Evolutionary conservation across 1,140 invertebrate genomes (phyloP), one percentile per base, ranked within the genome.

Genomic region (Lasaia peninsularis): DNA sequence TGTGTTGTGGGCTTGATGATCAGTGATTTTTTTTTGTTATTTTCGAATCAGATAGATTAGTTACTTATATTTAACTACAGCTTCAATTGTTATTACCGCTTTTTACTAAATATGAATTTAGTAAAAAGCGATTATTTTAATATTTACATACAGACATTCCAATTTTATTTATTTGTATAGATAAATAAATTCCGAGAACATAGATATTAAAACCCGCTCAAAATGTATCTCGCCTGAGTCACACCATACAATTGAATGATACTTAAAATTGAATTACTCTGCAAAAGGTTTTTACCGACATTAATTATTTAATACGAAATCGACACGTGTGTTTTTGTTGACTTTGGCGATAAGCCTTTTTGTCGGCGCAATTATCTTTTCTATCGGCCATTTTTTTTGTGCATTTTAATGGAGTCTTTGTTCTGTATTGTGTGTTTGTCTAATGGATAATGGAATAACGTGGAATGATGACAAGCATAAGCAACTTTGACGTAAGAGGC

Each of bases 251-350:
- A 14, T 4, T 16, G 11, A 59, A 53, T 50, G 31, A 35, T 32
- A 34, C 44, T 32, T 33, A 16, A 52, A 60, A 64, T 64, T 54
- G 58, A 57, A 56, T 60, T 28, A 48, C 58, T 34, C 60, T 54
- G 58, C 10, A 52, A 55, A n/a, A 20, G 21, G 56, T 66, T 66
- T 66, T 66, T 66, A 44, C 58, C 28, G 18, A 53, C 44, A 60
- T 66, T 59, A 63, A 66, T 63, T 66, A 63, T 54, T 62, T 56
- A 56, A 63, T 63, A 55, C 24, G 56, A 56, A 63, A 63, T 57
- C 57, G 51, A 63, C 60, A 62, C 59, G 53, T 53, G 54, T 55
- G 56, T 62, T 58, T 63, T 66, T 63, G 28, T 40, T 49, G 49
- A 28, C 35, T 44, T 40, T 40, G 14, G 11, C 20, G 21, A 54